A percentile compares a stretch with the other conserved stretches of the same genome.
These are phyloP conservation scores for Rhodeus uyekii DNA, from an alignment of 2,797 vertebrate genomes.

Conservation along the genomic window DNA sequence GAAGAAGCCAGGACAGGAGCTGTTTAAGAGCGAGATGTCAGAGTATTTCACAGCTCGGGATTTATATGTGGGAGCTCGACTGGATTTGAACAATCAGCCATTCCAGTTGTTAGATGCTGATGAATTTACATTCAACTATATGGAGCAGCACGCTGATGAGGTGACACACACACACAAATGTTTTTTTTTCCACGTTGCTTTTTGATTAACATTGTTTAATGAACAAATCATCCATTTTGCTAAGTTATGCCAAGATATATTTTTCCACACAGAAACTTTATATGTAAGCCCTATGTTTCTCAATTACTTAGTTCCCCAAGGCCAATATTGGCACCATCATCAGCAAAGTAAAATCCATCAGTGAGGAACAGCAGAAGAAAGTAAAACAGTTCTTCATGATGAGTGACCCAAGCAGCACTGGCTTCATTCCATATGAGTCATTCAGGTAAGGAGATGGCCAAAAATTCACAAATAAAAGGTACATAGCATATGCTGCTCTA, in stretches of 20 bases:
- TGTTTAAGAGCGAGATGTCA: constrained; percentile 84
- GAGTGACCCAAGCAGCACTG: constrained; percentile 71
- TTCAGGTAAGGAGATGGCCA: constrained; percentile 77
- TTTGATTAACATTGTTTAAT: constrained; percentile 7
- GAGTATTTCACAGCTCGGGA: constrained; percentile 83
- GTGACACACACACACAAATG: constrained; percentile 62
- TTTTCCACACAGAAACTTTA: constrained; percentile 30
- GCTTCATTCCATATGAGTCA: constrained; percentile 76
- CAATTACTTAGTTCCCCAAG: constrained; percentile 78
- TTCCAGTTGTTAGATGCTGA: constrained; percentile 87
- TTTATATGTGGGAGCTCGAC: constrained; percentile 83
- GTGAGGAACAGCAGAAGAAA: constrained; percentile 74
- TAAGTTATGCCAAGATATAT: background rate
- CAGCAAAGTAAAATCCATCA: constrained; percentile 80
- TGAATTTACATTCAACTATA: constrained; percentile 87
- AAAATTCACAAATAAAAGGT: constrained; percentile 14
- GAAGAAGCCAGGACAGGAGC: constrained; percentile 87
- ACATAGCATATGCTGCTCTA: background rate
- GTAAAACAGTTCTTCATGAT: constrained; percentile 78
- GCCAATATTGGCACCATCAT: constrained; percentile 76
- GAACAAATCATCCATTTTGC: constrained; percentile 6
- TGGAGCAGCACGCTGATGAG: constrained; percentile 87
- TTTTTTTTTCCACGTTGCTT: background rate
- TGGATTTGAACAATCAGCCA: constrained; percentile 79
- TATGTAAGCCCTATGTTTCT: constrained; percentile 17